phyloP scores from a whole-genome alignment of 2,113 vertebrate species.

The Psophia crepitans region DNA sequence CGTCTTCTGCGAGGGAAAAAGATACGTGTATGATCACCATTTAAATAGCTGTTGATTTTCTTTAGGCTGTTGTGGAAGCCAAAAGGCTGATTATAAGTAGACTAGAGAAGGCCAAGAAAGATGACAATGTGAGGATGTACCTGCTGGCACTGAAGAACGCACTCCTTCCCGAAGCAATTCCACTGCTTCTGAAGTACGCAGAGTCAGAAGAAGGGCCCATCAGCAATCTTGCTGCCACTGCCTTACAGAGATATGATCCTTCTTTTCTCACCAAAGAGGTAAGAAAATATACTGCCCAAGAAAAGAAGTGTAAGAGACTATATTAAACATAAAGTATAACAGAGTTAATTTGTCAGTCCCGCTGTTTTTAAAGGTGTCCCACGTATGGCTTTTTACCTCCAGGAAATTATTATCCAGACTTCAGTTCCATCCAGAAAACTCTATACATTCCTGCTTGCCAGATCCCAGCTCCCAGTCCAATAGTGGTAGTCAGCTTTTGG shows the following conservation, averaged over 20 bases:
- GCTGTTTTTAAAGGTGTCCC: not conserved
- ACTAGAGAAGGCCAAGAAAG: conserved; percentile 78
- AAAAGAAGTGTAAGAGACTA: not conserved
- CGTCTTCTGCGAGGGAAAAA: not conserved
- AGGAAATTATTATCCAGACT: not conserved
- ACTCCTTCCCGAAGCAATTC: conserved; percentile 86
- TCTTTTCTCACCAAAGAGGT: conserved; percentile 87
- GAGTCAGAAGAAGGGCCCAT: conserved; percentile 85
- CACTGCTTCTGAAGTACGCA: conserved; percentile 81
- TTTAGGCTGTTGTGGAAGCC: conserved; percentile 84
- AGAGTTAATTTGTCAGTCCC: not conserved
- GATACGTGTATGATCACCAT: not conserved
- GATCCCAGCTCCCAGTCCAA: not conserved
- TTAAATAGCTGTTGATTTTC: not conserved
- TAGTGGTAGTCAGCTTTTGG: not conserved
- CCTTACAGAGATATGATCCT: conserved; percentile 87
- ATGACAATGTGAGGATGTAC: conserved; percentile 85
- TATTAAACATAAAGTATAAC: not conserved
- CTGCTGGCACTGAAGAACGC: conserved; percentile 93
- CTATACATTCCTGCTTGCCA: not conserved
- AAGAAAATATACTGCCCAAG: not conserved
- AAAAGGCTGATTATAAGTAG: conserved; percentile 88
- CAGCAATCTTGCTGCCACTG: conserved; percentile 82
- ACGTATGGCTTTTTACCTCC: not conserved
- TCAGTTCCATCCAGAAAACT: not conserved